Evolutionary conservation across 2,113 vertebrate species (phyloP), one percentile per base, ranked within the genome.

Genomic region (Xenopus laevis): DNA sequence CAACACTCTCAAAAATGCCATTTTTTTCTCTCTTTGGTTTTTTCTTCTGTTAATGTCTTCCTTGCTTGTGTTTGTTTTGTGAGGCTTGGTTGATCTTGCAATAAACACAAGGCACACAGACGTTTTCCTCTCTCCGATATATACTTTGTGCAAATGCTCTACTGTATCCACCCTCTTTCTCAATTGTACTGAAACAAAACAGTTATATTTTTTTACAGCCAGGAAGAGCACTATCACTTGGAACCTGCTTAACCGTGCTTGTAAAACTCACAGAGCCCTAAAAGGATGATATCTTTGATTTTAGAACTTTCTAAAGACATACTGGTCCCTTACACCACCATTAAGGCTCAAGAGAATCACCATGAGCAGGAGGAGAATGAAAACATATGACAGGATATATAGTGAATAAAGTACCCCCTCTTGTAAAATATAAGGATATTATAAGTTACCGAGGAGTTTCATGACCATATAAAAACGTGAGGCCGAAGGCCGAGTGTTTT

Each of bases 191-290:
- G 47, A 11, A 18, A 76, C 33, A 66, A 33, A 44, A 57, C 73
- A 18, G 45, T 18, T 78, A 21, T 40, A 11, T 59, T 67, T 65
- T 68, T 79, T 81, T 30, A 52, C 40, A 66, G 69, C 65, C 46
- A 50, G 6, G 27, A 77, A 27, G 1, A 1, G 53, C 1, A 27
- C 47, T 0, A 16, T 10, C 0, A 0, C 9, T 16, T 10, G 47
- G 68, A 79, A 81, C 75, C 70, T 27, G 30, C n/a, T 33, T 33
- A 78, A 74, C 62, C 12, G 12, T 63, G 16, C 27, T 58, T 55
- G 67, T 0, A 50, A 78, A 8, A 13, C 10, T 47, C 21, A 13
- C 16, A 65, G 16, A 72, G 0, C 0, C 50, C 66, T 1, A 0
- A 53, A 69, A 68, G 13, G 47, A 69, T 62, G 70, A 62, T 66